phyloP scores from a whole-genome alignment of 2,888 invertebrate genomes.

The Encarsia formosa region DNA sequence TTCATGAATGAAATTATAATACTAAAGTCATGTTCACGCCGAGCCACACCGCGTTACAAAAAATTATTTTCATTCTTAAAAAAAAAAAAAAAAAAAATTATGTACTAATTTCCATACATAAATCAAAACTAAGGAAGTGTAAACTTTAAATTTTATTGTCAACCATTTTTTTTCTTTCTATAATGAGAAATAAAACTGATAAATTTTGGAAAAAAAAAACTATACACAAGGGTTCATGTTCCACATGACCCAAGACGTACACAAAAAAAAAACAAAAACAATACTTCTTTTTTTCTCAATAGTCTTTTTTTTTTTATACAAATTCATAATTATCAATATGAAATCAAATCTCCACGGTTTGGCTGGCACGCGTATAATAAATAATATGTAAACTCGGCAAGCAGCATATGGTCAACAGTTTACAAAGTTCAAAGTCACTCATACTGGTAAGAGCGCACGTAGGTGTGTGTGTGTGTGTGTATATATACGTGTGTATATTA shows the following conservation, averaged over 20 bases:
- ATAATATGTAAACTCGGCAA: slow-evolving; percentile 12
- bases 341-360: too few relatives aligned
- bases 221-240: slow-evolving; percentile 3
- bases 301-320: slow-evolving; percentile 3
- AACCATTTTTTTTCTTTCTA: slow-evolving; percentile 18
- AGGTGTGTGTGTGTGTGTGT: slow-evolving; percentile 28
- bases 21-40: slow-evolving; percentile 47
- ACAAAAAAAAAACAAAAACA: slow-evolving; percentile 11
- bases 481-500: slow-evolving; percentile 34
- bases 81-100: background rate
- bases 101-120: background rate
- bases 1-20: slow-evolving; percentile 49
- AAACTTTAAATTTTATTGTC: slow-evolving; percentile 30
- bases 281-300: slow-evolving; percentile 8
- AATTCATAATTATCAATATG: slow-evolving; percentile 21
- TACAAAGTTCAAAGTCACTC: too few relatives aligned
- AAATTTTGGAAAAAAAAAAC: slow-evolving; percentile 11
- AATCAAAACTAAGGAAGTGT: slow-evolving; percentile 17
- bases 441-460: slow-evolving; percentile 7
- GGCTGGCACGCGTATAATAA: slow-evolving; percentile 26
- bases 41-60: slow-evolving; percentile 44
- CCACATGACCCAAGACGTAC: background rate
- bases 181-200: slow-evolving; percentile 15
- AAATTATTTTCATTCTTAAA: background rate
- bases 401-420: slow-evolving; percentile 24